A percentile compares a stretch with the other conserved stretches of the same genome.
These are phyloP conservation scores for Porites evermanni DNA, from an alignment of 92 coral and sea anemone genomes.

Conservation along the genomic window DNA sequence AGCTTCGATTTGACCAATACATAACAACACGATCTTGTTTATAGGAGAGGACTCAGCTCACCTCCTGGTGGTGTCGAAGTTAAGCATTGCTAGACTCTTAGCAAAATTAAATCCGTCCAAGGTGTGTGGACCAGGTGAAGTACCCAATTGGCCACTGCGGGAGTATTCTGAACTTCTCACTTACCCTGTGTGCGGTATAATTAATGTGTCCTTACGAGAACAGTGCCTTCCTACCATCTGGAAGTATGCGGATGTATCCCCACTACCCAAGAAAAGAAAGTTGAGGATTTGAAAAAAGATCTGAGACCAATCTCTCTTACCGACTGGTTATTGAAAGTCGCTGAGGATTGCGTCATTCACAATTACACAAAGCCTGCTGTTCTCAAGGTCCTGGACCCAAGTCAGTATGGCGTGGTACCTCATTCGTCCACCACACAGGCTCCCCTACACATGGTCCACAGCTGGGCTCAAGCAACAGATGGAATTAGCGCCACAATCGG, in stretches of 20 bases:
- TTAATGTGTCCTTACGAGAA: conserved; percentile 32
- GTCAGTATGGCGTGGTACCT: no score
- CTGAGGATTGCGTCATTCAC: background rate
- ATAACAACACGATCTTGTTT: conserved; percentile 47
- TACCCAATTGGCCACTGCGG: conserved; percentile 44
- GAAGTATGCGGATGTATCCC: no score
- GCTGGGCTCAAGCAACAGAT: no score
- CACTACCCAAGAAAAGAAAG: no score
- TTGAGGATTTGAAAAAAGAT: no score
- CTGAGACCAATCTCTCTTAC: conserved; percentile 43
- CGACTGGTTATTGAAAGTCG: background rate
- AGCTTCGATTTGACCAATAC: no score
- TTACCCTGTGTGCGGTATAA: conserved; percentile 15
- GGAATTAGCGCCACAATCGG: no score
- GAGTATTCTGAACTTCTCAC: conserved; percentile 29
- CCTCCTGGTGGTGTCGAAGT: no score
- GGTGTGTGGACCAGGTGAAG: conserved; percentile 45
- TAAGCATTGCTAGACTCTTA: background rate
- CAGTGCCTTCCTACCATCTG: background rate
- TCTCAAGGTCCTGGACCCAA: background rate
- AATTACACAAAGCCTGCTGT: conserved; percentile 27
- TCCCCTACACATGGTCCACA: no score
- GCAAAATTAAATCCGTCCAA: conserved; percentile 38
- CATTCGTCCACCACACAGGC: no score
- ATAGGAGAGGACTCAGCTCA: conserved; percentile 23